Conservation (phyloP, 2,888 invertebrate species). For the Pomacea canaliculata region DNA sequence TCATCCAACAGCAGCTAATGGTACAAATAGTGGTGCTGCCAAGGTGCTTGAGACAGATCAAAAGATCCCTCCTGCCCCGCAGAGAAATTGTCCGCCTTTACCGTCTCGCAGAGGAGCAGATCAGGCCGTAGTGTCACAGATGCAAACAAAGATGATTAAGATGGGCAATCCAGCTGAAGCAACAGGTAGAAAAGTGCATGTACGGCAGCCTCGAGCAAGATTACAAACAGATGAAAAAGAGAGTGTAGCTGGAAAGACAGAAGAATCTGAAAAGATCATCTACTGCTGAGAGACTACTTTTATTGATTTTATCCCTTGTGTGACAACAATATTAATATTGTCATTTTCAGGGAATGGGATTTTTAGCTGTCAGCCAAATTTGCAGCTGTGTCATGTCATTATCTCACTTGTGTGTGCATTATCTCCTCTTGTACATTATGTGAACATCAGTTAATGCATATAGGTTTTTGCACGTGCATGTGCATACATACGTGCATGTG, state of each 20-base stretch:
- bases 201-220: background rate
- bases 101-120: background rate
- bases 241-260: background rate
- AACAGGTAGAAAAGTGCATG: background rate
- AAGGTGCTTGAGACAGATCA: conserved; percentile 10
- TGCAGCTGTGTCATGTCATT: no score
- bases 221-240: conserved; percentile 9
- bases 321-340: no score
- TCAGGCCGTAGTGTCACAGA: background rate
- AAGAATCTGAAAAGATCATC: conserved; percentile 16
- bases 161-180: background rate
- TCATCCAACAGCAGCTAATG: background rate
- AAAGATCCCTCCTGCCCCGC: conserved; percentile 13
- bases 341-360: no score
- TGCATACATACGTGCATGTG: background rate
- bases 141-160: background rate
- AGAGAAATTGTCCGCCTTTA: conserved; percentile 13
- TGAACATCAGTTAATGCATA: background rate
- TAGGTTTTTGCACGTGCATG: background rate
- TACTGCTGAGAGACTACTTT: conserved; percentile 8
- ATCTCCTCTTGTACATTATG: no score
- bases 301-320: no score
- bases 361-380: no score
- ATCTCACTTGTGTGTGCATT: no score
- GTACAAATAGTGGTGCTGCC: background rate